Base-by-base conservation (phyloP, 2,113 vertebrate genomes). In the Chamaea fasciata region DNA sequence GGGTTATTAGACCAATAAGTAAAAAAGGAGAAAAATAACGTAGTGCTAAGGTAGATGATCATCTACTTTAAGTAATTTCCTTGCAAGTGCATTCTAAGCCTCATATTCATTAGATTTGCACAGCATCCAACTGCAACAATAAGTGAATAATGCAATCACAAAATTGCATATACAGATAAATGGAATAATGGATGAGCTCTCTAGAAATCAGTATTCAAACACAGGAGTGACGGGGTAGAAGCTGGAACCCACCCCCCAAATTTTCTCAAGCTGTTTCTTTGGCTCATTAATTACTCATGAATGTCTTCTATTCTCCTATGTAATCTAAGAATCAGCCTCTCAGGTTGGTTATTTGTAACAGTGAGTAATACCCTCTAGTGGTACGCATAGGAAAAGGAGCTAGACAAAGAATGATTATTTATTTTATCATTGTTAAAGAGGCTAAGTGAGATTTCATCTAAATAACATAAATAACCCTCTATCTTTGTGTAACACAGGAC, bases 301-400 rank as follows among this genome's bases (percentile, higher is more conserved):
- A 65, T 67, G 9, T 73, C 42, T 85, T 84, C 16, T 35, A 7
- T 59, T 75, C 41, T 63, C 35, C 64, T 37, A 0, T 41, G 67
- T 55, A 62, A 85, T 80, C 67, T 73, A 93, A 85, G 64, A 79
- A 95, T 55, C 46, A 73, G 55, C 63, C 87, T 60, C 46, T 49
- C 47, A 33, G 41, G 22, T 31, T 81, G 33, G 39, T 77, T 83
- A 59, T 86, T 92, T 90, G 33, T 78, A 62, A 69, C 20, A 85
- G 83, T 49, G 63, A 88, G 63, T 73, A 83, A 88, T 94, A 91
- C 94, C 91, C 93, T 95, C 94, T 95, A 95, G 91, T 90, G 94
- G 95, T 77, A 70, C 55, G 70, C 21, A 13, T 0, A 70, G 74
- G 83, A 86, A 95, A 87, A 87, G 37, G 63, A 91, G 46, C 20